Evolutionary conservation across 2,797 vertebrate genomes (phyloP), one percentile per base, ranked within the genome.

Genomic region (Parambassis ranga): DNA sequence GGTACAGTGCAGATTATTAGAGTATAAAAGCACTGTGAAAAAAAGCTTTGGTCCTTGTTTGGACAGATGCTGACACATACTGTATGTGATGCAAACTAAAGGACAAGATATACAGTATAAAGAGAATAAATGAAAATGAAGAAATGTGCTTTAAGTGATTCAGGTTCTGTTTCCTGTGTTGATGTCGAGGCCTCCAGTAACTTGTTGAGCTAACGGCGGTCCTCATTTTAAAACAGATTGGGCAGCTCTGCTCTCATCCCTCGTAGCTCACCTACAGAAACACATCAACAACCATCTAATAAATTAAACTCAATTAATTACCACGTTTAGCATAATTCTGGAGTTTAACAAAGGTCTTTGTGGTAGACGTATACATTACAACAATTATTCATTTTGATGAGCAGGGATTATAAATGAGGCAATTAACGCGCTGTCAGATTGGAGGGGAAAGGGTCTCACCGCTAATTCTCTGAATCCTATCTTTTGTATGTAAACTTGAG

Each of bases 371-470:
- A 58, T 75, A 66, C 69, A 51, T 86, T 74, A 65, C 81, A 64
- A 79, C 85, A 83, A 91, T 92, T 89, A 86, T 62, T 91, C 89
- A 90, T 85, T 80, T 85, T 84, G 82, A 90, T 78, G 84, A 88
- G 86, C 75, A 44, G 67, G 65, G 90, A 88, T 91, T 89, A 91
- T 91, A 89, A 91, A 92, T 87, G 87, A 91, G 87, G 85, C 86
- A 85, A 92, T 92, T 92, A 92, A 83, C 83, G 61, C 28, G 4
- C 77, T 86, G 90, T 90, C 83, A 85, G 77, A 85, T 81, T 58
- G 75, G 75, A 71, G 71, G 82, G 73, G 65, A 70, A 81, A 85
- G 67, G 79, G 78, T 73, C 48, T 47, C 18, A 10, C 68, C 15
- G 63, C 73, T 78, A 65, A 22, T 26, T 68, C 67, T 53, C 62